Conservation (phyloP, 2,888 invertebrate genomes). For the Hyposoter dolosus region DNA sequence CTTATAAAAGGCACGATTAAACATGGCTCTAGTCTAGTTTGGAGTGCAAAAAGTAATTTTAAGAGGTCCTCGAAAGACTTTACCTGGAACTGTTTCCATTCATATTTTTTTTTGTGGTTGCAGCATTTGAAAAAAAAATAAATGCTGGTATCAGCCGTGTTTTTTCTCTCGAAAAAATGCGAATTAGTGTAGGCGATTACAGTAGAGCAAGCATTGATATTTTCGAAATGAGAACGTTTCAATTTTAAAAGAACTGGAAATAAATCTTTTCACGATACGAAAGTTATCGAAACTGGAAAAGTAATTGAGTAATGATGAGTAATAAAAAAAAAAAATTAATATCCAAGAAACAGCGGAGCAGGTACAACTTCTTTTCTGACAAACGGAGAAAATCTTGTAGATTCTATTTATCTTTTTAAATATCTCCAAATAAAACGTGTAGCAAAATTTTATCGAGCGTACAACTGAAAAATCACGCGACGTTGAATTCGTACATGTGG, state of each 20-base stretch:
- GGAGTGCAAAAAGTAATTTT: conserved; percentile 65
- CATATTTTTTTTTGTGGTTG: conserved; percentile 33
- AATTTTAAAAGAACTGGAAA: neutral
- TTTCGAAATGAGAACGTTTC: no score
- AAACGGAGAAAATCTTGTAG: neutral
- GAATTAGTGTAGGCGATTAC: neutral
- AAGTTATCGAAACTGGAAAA: no score
- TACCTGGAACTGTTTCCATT: conserved; percentile 76
- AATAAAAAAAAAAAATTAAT: no score
- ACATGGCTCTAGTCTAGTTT: conserved; percentile 65
- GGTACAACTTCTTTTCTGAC: no score
- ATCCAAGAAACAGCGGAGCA: no score
- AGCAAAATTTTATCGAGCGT: no score
- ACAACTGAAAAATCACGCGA: neutral
- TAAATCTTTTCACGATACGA: neutral
- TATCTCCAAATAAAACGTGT: neutral
- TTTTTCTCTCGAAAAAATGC: neutral
- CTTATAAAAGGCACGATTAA: conserved; percentile 62
- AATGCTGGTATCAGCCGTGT: neutral
- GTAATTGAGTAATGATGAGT: no score
- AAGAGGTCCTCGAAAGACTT: conserved; percentile 64
- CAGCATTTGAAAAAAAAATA: conserved; percentile 29
- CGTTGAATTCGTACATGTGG: neutral
- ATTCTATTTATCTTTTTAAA: neutral
- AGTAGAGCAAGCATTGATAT: neutral